Conservation (phyloP, 2,888 invertebrate species). For the Protodeltote pygarga region DNA sequence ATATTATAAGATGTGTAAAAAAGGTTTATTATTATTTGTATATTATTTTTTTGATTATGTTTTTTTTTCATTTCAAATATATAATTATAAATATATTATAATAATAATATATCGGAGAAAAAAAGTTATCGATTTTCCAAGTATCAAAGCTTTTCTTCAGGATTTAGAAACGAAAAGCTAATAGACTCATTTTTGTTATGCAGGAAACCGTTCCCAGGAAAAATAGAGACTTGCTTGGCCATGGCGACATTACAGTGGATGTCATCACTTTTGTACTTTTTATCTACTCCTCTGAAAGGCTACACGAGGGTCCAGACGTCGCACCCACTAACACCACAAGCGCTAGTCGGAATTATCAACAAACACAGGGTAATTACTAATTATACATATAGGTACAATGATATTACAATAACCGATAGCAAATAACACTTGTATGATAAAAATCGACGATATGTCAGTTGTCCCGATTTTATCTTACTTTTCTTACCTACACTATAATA, state of each 20-base stretch:
- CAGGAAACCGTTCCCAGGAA: slow-evolving; percentile 52
- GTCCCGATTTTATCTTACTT: slow-evolving; percentile 9
- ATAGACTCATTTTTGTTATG: neutral
- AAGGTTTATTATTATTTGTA: neutral
- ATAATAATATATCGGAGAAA: too few relatives aligned
- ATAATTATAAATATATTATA: too few relatives aligned
- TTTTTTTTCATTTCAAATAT: neutral
- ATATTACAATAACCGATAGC: slow-evolving; percentile 5
- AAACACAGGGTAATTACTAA: slow-evolving; percentile 62
- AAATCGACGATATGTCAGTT: neutral
- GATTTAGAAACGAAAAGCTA: neutral
- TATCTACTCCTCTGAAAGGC: slow-evolving; percentile 53
- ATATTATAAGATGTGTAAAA: neutral
- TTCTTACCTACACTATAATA: slow-evolving; percentile 1
- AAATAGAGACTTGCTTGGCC: slow-evolving; percentile 42
- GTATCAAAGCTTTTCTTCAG: neutral
- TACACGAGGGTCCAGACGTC: slow-evolving; percentile 61
- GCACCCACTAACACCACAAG: slow-evolving; percentile 50
- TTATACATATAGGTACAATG: too few relatives aligned
- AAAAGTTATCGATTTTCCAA: too few relatives aligned
- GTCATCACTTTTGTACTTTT: slow-evolving; percentile 58
- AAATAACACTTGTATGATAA: neutral
- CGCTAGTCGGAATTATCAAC: slow-evolving; percentile 56
- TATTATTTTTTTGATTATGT: too few relatives aligned
- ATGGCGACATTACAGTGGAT: slow-evolving; percentile 67